Base-by-base conservation (phyloP, 2,113 vertebrate species). In the Siniperca chuatsi region DNA sequence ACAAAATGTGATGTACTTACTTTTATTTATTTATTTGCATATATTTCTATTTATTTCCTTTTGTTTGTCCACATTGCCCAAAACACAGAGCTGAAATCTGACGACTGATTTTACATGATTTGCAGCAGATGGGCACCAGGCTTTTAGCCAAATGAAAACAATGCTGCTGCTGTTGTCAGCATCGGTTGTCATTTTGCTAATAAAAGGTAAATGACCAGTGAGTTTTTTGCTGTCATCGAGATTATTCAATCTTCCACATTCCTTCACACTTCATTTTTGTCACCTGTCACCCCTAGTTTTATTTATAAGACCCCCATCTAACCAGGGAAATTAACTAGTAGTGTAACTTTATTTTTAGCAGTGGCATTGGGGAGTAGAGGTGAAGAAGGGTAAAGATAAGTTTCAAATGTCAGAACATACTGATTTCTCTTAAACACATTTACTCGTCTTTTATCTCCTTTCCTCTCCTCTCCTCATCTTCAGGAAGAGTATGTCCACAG, bases 401-500 rank as follows among this genome's bases (percentile, higher is more conserved):
- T 78, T 42, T 23, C 2, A 23, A 13, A 18, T n/a, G 50, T 48
- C 55, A 61, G 54, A 50, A 50, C n/a, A 35, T 3, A 20, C 12
- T 4, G 1, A 25, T 37, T 13, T 71, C 1, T 54, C 20, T 10
- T 16, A 6, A 21, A 23, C 8, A 20, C 7, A 23, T 8, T 62
- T 62, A 2, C 16, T 29, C 7, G 16, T 12, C 13, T 48, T n/a
- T 35, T 11, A 5, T 16, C 57, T 70, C 3, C 20, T 67, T 15
- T 48, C 37, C 16, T 46, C 29, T 75, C 23, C 33, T 42, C 57
- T 77, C 4, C 8, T 37, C 29, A 62, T 40, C 33, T 46, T 72
- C 69, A 96, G 96, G 76, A 97, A 96, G 84, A 97, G 96, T 55
- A 92, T 96, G 94, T 97, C 97, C 7, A 97, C 97, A 1, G 97